Evolutionary conservation across 2,797 vertebrate species (phyloP).

Genomic region (Catamblyrhynchus diadema): DNA sequence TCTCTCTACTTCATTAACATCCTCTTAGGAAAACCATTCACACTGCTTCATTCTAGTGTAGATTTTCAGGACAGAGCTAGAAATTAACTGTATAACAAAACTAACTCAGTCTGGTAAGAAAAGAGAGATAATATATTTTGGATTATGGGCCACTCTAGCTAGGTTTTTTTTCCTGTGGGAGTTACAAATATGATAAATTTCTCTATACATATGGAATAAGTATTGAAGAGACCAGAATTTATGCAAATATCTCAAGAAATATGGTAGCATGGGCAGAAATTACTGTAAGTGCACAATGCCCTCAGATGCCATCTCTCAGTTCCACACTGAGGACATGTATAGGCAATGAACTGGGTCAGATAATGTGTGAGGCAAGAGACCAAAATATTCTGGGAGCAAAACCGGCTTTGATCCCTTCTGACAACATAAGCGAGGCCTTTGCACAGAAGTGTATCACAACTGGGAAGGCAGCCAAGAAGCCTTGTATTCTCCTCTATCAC

Average conservation of each 20-base stretch:
- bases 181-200: neutral
- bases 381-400: constrained; percentile 45
- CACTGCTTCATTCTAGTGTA: neutral
- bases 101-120: neutral
- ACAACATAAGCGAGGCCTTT: constrained; percentile 33
- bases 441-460: constrained; percentile 7
- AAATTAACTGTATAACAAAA: neutral
- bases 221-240: neutral
- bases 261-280: neutral
- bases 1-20: neutral
- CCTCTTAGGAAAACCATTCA: neutral
- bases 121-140: neutral
- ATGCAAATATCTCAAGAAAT: neutral
- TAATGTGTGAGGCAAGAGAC: constrained; percentile 10
- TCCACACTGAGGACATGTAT: neutral
- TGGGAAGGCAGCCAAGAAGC: constrained; percentile 24
- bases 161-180: neutral
- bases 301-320: neutral
- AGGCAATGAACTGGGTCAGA: constrained; percentile 15
- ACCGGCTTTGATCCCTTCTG: constrained; percentile 26
- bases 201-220: neutral
- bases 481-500: neutral
- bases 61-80: neutral
- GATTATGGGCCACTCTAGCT: neutral
- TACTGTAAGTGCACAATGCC: neutral